Conservation (phyloP, 2,888 invertebrate genomes). For the Mimachlamys varia region DNA sequence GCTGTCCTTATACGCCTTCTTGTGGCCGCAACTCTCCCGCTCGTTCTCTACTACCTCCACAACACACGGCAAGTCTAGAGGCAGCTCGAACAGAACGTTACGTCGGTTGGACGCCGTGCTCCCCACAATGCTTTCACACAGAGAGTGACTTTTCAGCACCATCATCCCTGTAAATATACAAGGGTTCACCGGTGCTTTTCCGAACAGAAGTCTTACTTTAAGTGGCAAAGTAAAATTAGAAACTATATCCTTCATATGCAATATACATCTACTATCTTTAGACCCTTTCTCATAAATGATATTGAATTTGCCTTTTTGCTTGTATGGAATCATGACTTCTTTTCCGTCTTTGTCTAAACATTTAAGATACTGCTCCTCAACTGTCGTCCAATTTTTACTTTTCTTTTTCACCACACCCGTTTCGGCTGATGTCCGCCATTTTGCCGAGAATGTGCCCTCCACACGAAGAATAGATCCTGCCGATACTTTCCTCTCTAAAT, state of each 20-base stretch:
- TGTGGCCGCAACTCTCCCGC: constrained; percentile 58
- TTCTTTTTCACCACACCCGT: constrained; percentile 70
- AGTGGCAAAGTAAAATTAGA: constrained; percentile 67
- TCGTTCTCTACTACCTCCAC: constrained; percentile 57
- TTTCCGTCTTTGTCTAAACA: constrained; percentile 65
- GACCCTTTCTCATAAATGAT: constrained; percentile 69
- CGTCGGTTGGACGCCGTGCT: constrained; percentile 71
- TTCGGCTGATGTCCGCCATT: constrained; percentile 70
- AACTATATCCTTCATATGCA: constrained; percentile 72
- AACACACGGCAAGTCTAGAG: constrained; percentile 55
- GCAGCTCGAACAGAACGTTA: constrained; percentile 74
- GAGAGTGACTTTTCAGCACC: constrained; percentile 56
- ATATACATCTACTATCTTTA: constrained; percentile 66
- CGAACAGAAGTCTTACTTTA: constrained; percentile 73
- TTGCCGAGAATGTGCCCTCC: constrained; percentile 69
- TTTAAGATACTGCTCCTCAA: constrained; percentile 72
- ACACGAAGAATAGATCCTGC: constrained; percentile 69
- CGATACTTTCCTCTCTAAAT: constrained; percentile 66
- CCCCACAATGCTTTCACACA: constrained; percentile 65
- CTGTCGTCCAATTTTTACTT: constrained; percentile 67
- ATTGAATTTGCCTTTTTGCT: constrained; percentile 70
- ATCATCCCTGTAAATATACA: constrained; percentile 75
- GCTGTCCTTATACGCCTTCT: constrained; percentile 68
- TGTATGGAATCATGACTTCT: constrained; percentile 69
- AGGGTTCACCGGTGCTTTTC: constrained; percentile 73